Conservation (phyloP, 64 coral and sea anemone genomes). For the Stichodactyla mertensii region DNA sequence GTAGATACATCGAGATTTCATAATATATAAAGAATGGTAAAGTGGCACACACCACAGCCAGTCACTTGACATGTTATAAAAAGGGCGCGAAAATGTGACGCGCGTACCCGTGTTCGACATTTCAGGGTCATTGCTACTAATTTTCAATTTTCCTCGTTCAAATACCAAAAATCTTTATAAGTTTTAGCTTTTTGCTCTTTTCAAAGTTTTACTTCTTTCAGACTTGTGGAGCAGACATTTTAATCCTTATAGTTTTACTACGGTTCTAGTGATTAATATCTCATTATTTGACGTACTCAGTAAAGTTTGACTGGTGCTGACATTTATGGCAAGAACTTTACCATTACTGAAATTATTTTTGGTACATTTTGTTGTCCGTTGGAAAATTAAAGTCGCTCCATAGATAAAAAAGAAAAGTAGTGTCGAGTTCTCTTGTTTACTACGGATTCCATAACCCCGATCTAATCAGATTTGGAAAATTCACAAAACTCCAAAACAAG, state of each 20-base stretch:
- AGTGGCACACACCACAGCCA: background rate
- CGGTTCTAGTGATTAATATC: background rate
- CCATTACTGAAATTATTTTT: background rate
- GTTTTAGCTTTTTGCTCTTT: background rate
- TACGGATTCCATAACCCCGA: background rate
- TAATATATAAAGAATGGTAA: background rate
- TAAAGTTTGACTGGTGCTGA: background rate
- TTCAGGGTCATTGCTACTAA: background rate
- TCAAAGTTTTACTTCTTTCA: background rate
- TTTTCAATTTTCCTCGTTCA: background rate
- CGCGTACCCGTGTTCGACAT: background rate
- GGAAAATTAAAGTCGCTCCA: too few relatives aligned
- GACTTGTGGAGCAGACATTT: background rate
- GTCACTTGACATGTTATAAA: background rate
- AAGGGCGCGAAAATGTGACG: background rate
- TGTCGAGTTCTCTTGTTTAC: background rate
- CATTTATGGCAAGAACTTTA: background rate
- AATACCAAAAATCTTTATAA: background rate
- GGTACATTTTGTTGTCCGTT: too few relatives aligned
- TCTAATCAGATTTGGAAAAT: background rate
- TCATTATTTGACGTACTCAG: background rate
- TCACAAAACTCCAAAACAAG: constrained; percentile 7
- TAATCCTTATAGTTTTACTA: background rate
- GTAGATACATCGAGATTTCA: background rate
- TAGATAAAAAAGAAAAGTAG: too few relatives aligned